Evolutionary conservation across 2,888 invertebrate genomes (phyloP), one percentile per base, ranked within the genome.

Genomic region (Eupithecia subfuscata): DNA sequence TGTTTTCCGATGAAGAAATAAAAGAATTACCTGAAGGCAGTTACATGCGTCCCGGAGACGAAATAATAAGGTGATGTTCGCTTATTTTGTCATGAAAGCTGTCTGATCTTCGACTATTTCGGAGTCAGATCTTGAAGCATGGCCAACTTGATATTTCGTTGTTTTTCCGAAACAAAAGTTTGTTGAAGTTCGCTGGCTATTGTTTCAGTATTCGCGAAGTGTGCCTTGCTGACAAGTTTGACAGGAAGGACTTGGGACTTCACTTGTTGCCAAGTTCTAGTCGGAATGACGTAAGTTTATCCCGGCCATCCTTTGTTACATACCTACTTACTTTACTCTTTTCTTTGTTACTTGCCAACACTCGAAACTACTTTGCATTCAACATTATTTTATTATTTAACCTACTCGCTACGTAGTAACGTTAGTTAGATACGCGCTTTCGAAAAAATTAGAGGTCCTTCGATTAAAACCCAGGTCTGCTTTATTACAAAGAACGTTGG

Each of bases 1-100:
- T 95, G 95, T 93, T 95, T 89, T 92, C 92, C 81, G 93, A 94
- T 84, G 94, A 94, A 78, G 94, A 94, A 91, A 93, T 93, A 90
- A 95, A 94, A 93, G 90, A 89, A 87, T 88, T 89, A 80, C 87
- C 88, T 79, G 93, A 90, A 85, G 89, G 88, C 86, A 88, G 88
- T 84, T 90, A 91, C 84, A 90, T 90, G 89, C 88, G 89, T 81
- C 90, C 91, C 75, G 92, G 91, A 79, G 93, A 94, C 84, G 93
- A 94, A 85, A 91, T 95, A 83, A 93, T 95, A 90, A 92, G 94
- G 95, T 94, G 86, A 78, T 82, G 60, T 45, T 75, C 43, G n/a
- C 34, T 83, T 37, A 40, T 22, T 43, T 43, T 81, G 82, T 75
- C 78, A 25, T 52, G 1, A 64, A 48, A 43, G 9, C 12, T 45